Evolutionary conservation across 2,797 vertebrate species (phyloP), one percentile per base, ranked within the genome.

Genomic region (Rhinoraja longicauda): DNA sequence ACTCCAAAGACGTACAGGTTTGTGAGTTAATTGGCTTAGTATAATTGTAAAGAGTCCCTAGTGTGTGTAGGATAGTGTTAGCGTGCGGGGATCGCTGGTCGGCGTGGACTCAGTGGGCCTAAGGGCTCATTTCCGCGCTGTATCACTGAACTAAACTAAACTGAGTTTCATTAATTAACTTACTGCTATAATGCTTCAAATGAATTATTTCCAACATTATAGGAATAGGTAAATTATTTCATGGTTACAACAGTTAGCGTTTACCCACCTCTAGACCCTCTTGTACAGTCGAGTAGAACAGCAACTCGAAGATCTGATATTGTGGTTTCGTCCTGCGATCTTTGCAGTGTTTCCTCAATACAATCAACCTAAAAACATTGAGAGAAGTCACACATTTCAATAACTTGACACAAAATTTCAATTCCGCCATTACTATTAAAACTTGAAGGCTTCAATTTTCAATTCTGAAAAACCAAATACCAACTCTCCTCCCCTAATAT

Each of bases 241-340:
- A 72, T 0, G 64, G 88, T 73, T 73, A 92, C 64, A 45, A 72
- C 10, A 36, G 67, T 90, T 70, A 36, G 59, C 62, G 21, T 39
- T n/a, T 91, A 94, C 93, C 81, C 67, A 99, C 98, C 99, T 97
- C 99, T 95, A 6, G 99, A 99, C 76, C 99, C 99, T 6, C 99
- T 97, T 0, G 97, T 99, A 95, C 98, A 98, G 95, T 99, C 99
- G 39, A 99, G 95, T 36, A 99, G 95, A 75, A 99, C 94, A 88
- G 98, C 99, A 93, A 99, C 98, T 94, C 96, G 97, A 59, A 99
- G 96, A 93, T 96, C 94, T 0, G 97, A 94, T 0, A 95, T 94
- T 0, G 82, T 93, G 45, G 94, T 93, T 76, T 94, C 94, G 81
- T 96, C 95, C 93, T 97, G 95, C 0, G 98, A 98, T 62, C 95